Evolutionary conservation across 1,140 invertebrate species (phyloP).

Genomic region (Diploscapter pachys): DNA sequence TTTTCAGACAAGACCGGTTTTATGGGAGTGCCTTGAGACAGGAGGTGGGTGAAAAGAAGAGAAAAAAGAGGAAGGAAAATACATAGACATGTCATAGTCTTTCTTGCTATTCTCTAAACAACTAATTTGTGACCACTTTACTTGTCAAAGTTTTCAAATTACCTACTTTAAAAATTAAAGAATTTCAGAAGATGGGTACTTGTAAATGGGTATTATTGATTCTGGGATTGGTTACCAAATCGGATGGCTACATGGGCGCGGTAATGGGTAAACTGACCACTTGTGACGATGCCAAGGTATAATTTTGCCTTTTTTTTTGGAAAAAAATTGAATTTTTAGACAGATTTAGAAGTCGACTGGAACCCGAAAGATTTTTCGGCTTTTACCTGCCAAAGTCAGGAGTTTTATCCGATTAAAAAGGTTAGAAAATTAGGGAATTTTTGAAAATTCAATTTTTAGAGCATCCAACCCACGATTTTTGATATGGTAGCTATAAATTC

Average conservation of each 20-base stretch:
- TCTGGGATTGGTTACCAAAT: too few relatives aligned
- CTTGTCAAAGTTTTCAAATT: too few relatives aligned
- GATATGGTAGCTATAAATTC: constrained; percentile 23
- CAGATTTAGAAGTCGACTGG: constrained; percentile 72
- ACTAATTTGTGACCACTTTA: too few relatives aligned
- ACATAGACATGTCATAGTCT: too few relatives aligned
- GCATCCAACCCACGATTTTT: constrained; percentile 17
- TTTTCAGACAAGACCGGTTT: too few relatives aligned
- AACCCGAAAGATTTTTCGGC: constrained; percentile 66
- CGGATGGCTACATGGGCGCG: constrained; percentile 61
- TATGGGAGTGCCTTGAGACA: too few relatives aligned
- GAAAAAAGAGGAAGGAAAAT: too few relatives aligned
- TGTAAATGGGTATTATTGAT: too few relatives aligned
- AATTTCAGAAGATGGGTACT: too few relatives aligned
- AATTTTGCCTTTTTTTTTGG: constrained; percentile 28
- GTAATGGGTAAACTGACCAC: constrained; percentile 65
- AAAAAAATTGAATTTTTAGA: constrained; percentile 63
- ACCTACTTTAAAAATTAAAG: too few relatives aligned
- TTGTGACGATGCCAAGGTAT: constrained; percentile 73
- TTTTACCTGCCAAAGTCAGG: constrained; percentile 68
- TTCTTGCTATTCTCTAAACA: too few relatives aligned
- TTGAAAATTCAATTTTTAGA: constrained; percentile 4
- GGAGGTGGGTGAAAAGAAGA: too few relatives aligned
- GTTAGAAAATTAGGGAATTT: neutral
- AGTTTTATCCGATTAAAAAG: constrained; percentile 44